Base-by-base conservation (phyloP, 2,888 invertebrate species). In the Drosophila leonis region DNA sequence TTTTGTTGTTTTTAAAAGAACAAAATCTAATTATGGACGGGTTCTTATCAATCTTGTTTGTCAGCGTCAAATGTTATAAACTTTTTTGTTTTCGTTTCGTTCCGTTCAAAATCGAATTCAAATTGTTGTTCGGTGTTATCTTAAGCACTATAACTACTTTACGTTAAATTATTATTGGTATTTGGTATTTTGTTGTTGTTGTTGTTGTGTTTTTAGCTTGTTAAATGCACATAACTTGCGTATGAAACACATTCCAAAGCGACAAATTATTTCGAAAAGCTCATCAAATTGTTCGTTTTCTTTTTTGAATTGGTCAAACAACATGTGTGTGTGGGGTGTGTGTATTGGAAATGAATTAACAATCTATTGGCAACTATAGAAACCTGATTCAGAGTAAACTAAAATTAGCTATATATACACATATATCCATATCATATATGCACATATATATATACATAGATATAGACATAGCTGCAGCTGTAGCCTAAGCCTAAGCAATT, bases 21-120 rank as follows among this genome's bases (percentile, higher is more conserved):
- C 75, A 61, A 83, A 90, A 89, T 86, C 90, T 88, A 87, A 83
- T 86, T 90, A 87, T 91, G 91, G 91, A 91, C 91, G 91, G 91
- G 91, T 89, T 88, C 80, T 82, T 84, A 84, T 91, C 91, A 91
- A 91, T 91, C 90, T 91, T 91, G 85, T 88, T 81, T 88, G 78
- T 87, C 81, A 83, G 83, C 77, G 55, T 77, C 68, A 66, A 74
- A 55, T 76, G 59, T 63, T 52, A 42, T 57, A 66, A 71, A 51
- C 65, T 55, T 72, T 56, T 18, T 8, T 20, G 18, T 51, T 35
- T 15, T 20, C 20, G 8, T 35, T 77, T 77, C 77, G 69, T 62
- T 77, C 64, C 65, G 54, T 66, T 49, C 56, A 48, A 67, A 51
- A 63, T 42, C 63, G 18, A 52, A 70, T 20, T 29, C 41, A 49